Evolutionary conservation across 2,888 invertebrate genomes (phyloP).

Genomic region (Philonicus albiceps): DNA sequence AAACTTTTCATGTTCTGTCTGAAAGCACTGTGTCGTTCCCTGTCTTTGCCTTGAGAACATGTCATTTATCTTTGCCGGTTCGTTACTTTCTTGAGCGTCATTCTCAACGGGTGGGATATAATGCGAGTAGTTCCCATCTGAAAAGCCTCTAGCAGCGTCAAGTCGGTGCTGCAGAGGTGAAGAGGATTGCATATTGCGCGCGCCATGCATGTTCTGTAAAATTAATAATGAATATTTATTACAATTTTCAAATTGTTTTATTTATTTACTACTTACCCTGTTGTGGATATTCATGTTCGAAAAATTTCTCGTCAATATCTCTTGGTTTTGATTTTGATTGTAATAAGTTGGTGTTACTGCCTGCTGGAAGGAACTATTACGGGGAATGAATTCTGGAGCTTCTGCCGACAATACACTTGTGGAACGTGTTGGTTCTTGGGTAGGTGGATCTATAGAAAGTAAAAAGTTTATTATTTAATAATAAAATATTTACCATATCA

Average conservation of each 20-base stretch:
- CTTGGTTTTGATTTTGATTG: not conserved
- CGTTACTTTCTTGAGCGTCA: not conserved
- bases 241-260: not conserved
- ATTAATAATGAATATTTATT: not conserved
- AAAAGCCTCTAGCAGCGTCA: not conserved
- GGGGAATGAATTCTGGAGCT: conserved; percentile 6
- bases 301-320: not conserved
- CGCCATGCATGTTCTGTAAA: not conserved
- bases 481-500: not conserved
- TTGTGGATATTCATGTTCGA: not conserved
- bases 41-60: not conserved
- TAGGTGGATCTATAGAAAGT: not conserved
- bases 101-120: not conserved
- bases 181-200: not conserved
- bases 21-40: not conserved
- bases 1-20: conserved; percentile 59
- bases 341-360: not conserved
- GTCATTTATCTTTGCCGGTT: conserved; percentile 10
- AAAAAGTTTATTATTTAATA: not conserved
- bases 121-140: not conserved
- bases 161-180: not conserved
- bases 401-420: conserved; percentile 1
- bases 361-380: not conserved
- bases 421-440: not conserved
- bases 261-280: not conserved